Conservation (phyloP, 2,113 vertebrate species). For the Megaceryle maxima region DNA sequence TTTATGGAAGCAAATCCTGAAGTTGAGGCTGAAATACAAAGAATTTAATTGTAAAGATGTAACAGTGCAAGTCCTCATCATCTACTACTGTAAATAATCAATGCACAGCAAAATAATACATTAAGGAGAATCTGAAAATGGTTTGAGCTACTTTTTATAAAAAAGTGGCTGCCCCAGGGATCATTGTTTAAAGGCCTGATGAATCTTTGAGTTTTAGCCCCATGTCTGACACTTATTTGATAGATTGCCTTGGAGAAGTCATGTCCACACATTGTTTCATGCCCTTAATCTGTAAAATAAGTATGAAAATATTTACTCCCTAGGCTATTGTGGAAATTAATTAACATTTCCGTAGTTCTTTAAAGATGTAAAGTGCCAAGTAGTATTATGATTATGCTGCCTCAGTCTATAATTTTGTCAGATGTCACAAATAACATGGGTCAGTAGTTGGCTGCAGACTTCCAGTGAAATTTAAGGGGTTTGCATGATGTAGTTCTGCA, state of each 20-base stretch:
- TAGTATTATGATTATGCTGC: not conserved
- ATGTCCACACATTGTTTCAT: slow-evolving; percentile 1
- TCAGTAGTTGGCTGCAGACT: not conserved
- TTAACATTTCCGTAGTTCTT: slow-evolving; percentile 45
- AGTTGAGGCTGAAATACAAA: not conserved
- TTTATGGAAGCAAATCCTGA: not conserved
- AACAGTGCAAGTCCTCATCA: not conserved
- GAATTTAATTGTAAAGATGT: not conserved
- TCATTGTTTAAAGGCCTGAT: not conserved
- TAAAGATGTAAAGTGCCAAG: slow-evolving; percentile 50
- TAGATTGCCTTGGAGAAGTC: not conserved
- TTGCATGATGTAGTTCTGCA: not conserved
- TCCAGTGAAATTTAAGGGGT: not conserved
- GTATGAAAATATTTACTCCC: slow-evolving; percentile 55
- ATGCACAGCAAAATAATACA: not conserved
- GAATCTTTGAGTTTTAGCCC: not conserved
- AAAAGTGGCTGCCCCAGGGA: not conserved
- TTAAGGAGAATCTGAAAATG: not conserved
- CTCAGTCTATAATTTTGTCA: not conserved
- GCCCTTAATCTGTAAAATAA: slow-evolving; percentile 33
- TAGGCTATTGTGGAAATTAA: slow-evolving; percentile 48
- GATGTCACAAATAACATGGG: not conserved
- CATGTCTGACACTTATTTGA: not conserved
- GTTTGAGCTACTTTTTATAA: not conserved
- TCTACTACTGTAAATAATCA: not conserved